Evolutionary conservation across 2,888 invertebrate genomes (phyloP), one percentile per base, ranked within the genome.

Genomic region (Caenorhabditis sp.): DNA sequence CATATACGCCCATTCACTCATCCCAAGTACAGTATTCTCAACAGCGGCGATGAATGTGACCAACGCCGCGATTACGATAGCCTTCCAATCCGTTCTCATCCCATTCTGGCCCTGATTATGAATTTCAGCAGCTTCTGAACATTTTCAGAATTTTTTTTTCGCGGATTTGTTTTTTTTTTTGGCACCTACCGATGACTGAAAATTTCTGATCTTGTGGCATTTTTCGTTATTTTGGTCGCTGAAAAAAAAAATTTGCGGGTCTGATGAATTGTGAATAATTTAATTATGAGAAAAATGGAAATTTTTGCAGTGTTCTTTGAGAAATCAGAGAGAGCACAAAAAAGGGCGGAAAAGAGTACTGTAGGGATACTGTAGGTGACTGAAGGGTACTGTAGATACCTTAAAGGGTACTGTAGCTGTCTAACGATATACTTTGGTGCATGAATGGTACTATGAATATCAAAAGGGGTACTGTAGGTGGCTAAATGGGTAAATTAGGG

Each of bases 1-100:
- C 78, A 80, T 78, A 59, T 80, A 80, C 7, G 80, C 73, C 78
- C 77, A 78, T 61, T 80, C 80, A 21, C 77, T 71, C 73, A 80
- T 77, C 58, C 80, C 80, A 21, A 78, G 68, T 8, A 78, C 76
- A 7, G 76, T 77, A 63, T 77, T 75, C 67, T 80, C 80, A 25
- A 80, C 68, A 17, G 80, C 78, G 4, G 78, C 68, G 36, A 80
- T 67, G 49, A 80, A 78, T 17, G 72, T 72, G 20, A 80, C 72
- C 0, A 76, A 27, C 12, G 70, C 74, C 10, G 80, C 77, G 10
- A 74, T 68, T 21, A 54, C 21, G 21, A 80, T 62, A 7, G 67
- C 70, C 43, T 67, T 58, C 74, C 70, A 63, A 21, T 36, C 57
- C 2, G 57, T 58, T 36, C 20, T 36, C 20, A n/a, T n/a, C n/a